Conservation (phyloP, 2,888 invertebrate species). For the Lomographa bimaculata region DNA sequence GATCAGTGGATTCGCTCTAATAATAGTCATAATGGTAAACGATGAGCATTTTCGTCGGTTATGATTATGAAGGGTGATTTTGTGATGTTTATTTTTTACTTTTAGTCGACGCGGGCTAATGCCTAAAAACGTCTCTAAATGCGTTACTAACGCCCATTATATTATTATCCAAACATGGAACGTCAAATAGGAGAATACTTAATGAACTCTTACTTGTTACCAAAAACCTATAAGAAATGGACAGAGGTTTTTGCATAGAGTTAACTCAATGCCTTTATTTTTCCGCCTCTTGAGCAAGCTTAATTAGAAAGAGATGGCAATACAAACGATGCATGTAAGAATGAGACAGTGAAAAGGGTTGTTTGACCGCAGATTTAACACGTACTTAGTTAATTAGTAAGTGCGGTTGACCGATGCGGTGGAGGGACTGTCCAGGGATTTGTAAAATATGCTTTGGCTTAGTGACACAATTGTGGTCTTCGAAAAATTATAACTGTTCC, state of each 20-base stretch:
- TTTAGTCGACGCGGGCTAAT: conserved; percentile 33
- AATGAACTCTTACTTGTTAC: too few species aligned
- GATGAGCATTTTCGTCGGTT: conserved; percentile 57
- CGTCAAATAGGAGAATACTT: too few species aligned
- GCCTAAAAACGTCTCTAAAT: conserved; percentile 4
- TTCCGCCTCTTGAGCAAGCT: too few species aligned
- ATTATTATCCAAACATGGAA: too few species aligned
- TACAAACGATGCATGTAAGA: conserved; percentile 42
- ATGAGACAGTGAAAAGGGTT: conserved; percentile 60
- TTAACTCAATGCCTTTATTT: too few species aligned
- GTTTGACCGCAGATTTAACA: conserved; percentile 77
- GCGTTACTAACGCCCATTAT: too few species aligned
- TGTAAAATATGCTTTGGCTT: conserved; percentile 72
- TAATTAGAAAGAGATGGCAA: conserved; percentile 45
- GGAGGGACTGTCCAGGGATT: conserved; percentile 50
- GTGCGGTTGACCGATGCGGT: conserved; percentile 77
- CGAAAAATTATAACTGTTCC: too few species aligned
- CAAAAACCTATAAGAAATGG: too few species aligned
- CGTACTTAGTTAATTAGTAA: conserved; percentile 80
- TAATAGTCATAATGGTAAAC: conserved; percentile 78
- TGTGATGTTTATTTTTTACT: conserved; percentile 32
- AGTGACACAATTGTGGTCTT: conserved; percentile 66
- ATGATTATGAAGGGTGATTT: conserved; percentile 33
- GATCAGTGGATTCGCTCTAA: conserved; percentile 76
- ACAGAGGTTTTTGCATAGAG: too few species aligned